Evolutionary conservation across 2,797 vertebrate genomes (phyloP).

Genomic region (Mareca penelope): DNA sequence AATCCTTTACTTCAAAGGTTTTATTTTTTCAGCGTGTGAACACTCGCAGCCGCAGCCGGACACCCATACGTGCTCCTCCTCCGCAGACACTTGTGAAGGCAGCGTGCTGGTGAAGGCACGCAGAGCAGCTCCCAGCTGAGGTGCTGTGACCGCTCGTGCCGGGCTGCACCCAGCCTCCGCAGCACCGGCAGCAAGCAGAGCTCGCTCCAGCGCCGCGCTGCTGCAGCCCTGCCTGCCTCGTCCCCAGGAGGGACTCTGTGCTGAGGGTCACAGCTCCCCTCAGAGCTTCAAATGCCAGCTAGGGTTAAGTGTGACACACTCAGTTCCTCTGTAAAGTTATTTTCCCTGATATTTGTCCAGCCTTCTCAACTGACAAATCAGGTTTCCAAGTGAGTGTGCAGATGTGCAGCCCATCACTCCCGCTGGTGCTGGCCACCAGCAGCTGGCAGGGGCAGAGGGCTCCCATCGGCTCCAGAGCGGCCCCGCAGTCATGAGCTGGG

Average conservation of each 20-base stretch:
- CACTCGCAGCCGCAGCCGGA: rapidly evolving
- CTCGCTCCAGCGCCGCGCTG: too few species aligned
- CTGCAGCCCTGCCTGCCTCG: too few species aligned
- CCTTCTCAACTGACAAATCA: not conserved
- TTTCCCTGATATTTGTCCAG: not conserved
- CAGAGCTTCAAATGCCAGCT: not conserved
- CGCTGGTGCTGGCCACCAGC: not conserved
- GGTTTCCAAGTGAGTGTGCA: not conserved
- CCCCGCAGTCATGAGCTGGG: too few species aligned
- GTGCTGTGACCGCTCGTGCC: not conserved
- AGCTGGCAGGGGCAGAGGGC: not conserved
- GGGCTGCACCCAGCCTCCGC: too few species aligned
- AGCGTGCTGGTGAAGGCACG: rapidly evolving
- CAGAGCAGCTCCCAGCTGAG: not conserved
- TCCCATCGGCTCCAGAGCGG: too few species aligned
- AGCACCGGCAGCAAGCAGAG: not conserved
- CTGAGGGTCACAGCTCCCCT: not conserved
- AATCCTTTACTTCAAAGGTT: not conserved
- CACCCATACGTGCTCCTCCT: not conserved
- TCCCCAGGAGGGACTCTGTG: too few species aligned
- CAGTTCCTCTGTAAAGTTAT: not conserved
- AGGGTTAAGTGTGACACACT: too few species aligned
- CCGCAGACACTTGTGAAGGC: rapidly evolving
- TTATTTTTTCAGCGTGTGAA: not conserved
- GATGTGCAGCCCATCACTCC: not conserved